Conservation (phyloP, 2,888 invertebrate species). For the Cepaea hortensis region DNA sequence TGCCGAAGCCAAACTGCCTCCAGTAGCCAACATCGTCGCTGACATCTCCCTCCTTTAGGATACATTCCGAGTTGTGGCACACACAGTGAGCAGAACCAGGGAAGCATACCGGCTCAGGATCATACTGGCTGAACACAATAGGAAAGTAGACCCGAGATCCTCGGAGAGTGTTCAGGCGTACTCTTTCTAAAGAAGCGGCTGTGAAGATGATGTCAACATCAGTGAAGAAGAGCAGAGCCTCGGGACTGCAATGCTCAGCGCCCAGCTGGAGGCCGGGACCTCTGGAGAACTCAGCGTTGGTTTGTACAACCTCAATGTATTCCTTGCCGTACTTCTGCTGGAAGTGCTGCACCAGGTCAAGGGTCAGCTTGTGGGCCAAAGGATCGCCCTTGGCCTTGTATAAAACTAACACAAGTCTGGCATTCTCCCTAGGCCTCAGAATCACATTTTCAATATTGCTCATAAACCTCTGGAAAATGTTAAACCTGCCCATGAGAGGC, state of each 20-base stretch:
- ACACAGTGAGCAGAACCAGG: constrained; percentile 51
- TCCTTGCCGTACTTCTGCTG: constrained; percentile 66
- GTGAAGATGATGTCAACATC: constrained; percentile 96
- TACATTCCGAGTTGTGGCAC: constrained; percentile 53
- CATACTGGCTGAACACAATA: constrained; percentile 96
- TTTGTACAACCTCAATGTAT: constrained; percentile 67
- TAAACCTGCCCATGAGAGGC: constrained; percentile 89
- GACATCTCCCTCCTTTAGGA: constrained; percentile 63
- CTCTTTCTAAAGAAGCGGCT: constrained; percentile 84
- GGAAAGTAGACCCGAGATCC: constrained; percentile 88
- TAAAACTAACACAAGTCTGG: constrained; percentile 84
- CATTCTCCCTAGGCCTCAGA: constrained; percentile 81
- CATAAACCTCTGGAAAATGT: constrained; percentile 89
- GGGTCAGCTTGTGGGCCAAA: constrained; percentile 59
- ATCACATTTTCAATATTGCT: constrained; percentile 88
- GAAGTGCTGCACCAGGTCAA: constrained; percentile 63
- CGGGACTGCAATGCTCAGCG: constrained; percentile 76
- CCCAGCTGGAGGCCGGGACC: constrained; percentile 72
- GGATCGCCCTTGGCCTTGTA: constrained; percentile 79
- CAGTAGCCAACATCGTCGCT: constrained; percentile 87
- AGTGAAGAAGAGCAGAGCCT: constrained; percentile 90
- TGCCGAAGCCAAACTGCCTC: constrained; percentile 96
- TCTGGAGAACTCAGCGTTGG: constrained; percentile 71
- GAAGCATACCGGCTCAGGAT: constrained; percentile 81
- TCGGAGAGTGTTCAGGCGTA: constrained; percentile 76